Conservation (phyloP, 1,140 invertebrate genomes). For the Orussus abietinus region DNA sequence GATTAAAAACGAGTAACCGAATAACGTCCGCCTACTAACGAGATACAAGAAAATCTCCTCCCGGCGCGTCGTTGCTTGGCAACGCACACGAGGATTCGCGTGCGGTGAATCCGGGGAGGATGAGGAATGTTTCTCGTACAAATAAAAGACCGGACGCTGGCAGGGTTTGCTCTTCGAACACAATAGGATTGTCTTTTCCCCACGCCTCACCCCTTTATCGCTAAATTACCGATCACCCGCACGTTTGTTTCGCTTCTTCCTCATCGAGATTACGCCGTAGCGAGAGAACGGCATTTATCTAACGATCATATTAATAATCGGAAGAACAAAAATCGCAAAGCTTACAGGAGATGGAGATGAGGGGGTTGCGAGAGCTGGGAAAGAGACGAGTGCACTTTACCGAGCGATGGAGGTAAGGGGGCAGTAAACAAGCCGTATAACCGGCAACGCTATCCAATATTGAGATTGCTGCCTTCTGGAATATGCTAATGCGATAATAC, state of each 20-base stretch:
- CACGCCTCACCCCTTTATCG: no score
- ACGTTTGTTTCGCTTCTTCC: not conserved
- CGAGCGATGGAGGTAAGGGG: slow-evolving; percentile 19
- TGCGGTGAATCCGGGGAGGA: slow-evolving; percentile 45
- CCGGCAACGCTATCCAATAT: slow-evolving; percentile 49
- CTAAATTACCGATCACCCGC: not conserved
- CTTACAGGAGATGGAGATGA: no score
- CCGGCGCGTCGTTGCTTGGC: slow-evolving; percentile 41
- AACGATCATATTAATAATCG: no score
- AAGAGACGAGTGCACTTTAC: no score
- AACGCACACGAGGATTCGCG: slow-evolving; percentile 44
- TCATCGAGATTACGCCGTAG: no score
- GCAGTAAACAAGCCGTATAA: slow-evolving; percentile 50
- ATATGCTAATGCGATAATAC: slow-evolving; percentile 56
- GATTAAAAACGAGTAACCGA: no score
- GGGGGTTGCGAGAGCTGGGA: no score
- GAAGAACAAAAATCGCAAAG: no score
- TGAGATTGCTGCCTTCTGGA: slow-evolving; percentile 52
- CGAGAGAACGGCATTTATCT: no score
- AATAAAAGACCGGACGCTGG: slow-evolving; percentile 22
- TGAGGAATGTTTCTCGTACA: slow-evolving; percentile 45
- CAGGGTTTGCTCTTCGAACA: not conserved
- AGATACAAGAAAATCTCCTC: slow-evolving; percentile 48
- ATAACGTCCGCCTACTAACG: no score
- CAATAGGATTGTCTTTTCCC: no score